phyloP scores from a whole-genome alignment of 1,140 invertebrate species.

The Berghia stephanieae region DNA sequence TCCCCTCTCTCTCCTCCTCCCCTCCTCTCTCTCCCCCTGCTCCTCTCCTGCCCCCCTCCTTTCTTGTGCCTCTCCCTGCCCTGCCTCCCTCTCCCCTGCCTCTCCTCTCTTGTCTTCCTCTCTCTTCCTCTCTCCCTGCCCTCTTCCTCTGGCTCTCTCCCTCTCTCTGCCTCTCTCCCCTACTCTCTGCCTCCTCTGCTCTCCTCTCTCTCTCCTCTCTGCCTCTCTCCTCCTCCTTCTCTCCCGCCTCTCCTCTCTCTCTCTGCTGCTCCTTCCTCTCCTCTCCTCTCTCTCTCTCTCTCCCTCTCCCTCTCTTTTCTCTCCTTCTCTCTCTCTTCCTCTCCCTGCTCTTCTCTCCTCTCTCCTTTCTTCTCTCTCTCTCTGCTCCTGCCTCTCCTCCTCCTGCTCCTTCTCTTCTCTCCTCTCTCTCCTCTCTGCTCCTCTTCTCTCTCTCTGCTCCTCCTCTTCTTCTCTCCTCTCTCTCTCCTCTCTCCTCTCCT shows the following conservation, averaged over 20 bases:
- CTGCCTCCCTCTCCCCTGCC: neutral
- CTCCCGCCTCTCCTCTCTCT: neutral
- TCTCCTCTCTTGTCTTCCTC: neutral
- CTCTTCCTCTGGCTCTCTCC: neutral
- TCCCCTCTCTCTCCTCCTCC: neutral
- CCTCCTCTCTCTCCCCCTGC: neutral
- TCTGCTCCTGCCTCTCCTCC: neutral
- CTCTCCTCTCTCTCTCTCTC: neutral
- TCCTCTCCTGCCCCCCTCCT: neutral
- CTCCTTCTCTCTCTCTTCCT: neutral
- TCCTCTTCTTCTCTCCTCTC: neutral
- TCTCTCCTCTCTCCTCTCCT: neutral
- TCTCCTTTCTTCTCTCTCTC: neutral
- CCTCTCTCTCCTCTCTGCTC: neutral
- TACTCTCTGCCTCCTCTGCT: neutral
- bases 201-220: slow-evolving; percentile 9
- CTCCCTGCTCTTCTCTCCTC: neutral
- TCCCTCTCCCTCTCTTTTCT: too few relatives aligned
- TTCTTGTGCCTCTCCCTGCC: neutral
- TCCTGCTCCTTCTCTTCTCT: neutral
- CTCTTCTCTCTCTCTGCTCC: neutral
- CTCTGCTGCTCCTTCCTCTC: slow-evolving; percentile 11
- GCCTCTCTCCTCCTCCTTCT: slow-evolving; percentile 9
- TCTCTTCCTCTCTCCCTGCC: neutral
- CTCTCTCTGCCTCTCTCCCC: neutral